Percentiles rank a stretch among this genome's conserved stretches.
Evolutionary conservation across 2,888 invertebrate genomes (phyloP).

Genomic region (Drosophila limbata): DNA sequence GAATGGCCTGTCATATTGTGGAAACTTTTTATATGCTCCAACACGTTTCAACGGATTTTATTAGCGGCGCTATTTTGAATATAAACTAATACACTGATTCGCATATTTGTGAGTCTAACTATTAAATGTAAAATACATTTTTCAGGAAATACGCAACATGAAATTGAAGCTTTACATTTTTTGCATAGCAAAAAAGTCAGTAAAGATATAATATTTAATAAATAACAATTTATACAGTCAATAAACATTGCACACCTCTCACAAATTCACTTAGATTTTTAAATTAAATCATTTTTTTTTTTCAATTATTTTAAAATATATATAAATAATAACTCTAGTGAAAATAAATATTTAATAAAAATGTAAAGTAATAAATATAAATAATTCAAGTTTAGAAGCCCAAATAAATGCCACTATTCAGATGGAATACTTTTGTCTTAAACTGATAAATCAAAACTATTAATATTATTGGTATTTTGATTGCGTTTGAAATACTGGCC

Average conservation of each 20-base stretch:
- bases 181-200: neutral
- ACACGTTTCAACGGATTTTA: constrained; percentile 67
- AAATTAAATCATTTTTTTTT: neutral
- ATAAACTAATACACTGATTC: constrained; percentile 50
- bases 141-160: constrained; percentile 14
- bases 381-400: neutral
- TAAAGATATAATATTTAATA: constrained; percentile 10
- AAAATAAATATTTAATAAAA: neutral
- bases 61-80: constrained; percentile 50
- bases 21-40: constrained; percentile 71
- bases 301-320: neutral
- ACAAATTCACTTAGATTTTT: neutral
- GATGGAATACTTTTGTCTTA: neutral
- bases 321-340: neutral
- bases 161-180: constrained; percentile 23
- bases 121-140: constrained; percentile 22
- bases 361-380: neutral
- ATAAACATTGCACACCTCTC: constrained; percentile 1
- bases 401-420: neutral
- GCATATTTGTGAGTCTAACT: constrained; percentile 7
- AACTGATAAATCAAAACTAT: neutral
- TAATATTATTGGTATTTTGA: neutral
- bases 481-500: neutral
- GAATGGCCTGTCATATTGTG: constrained; percentile 76
- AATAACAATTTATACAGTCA: constrained; percentile 11